A percentile compares a stretch with the other conserved stretches of the same genome.
Evolutionary conservation across 2,888 invertebrate species (phyloP).

Genomic region (Plagiodera versicolora): DNA sequence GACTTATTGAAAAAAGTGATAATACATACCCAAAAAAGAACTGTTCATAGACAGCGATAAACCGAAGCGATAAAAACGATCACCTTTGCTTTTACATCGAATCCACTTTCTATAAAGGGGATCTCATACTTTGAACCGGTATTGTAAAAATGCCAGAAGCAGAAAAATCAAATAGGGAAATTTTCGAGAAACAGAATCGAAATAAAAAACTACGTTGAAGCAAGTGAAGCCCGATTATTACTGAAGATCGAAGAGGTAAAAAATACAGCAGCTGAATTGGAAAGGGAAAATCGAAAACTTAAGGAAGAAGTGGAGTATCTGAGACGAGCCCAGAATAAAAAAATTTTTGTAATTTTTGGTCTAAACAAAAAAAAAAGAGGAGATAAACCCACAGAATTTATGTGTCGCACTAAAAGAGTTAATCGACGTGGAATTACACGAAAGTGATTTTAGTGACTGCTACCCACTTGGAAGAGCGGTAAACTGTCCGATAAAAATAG

Average conservation of each 20-base stretch:
- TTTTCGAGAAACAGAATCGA: not conserved
- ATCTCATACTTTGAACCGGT: no score
- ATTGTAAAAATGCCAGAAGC: no score
- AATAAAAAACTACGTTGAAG: constrained; percentile 2
- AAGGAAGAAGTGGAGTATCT: not conserved
- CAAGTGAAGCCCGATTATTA: not conserved
- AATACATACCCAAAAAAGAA: no score
- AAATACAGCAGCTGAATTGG: not conserved
- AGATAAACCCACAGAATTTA: not conserved
- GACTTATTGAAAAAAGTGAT: no score
- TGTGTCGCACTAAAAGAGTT: not conserved
- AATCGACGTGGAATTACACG: not conserved
- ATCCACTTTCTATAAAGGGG: no score
- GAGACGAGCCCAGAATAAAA: not conserved
- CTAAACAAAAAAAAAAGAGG: not conserved
- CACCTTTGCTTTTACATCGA: no score
- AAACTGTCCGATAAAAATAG: not conserved
- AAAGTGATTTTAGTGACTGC: not conserved
- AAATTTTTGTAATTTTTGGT: not conserved
- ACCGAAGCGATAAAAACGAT: no score
- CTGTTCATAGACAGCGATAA: no score
- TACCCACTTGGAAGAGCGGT: not conserved
- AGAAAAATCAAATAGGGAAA: no score
- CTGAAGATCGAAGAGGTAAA: not conserved
- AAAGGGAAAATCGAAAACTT: not conserved